Percentiles rank a stretch among this genome's conserved stretches.
Conservation (phyloP, 2,888 invertebrate genomes). For the Epiblema foenella region DNA sequence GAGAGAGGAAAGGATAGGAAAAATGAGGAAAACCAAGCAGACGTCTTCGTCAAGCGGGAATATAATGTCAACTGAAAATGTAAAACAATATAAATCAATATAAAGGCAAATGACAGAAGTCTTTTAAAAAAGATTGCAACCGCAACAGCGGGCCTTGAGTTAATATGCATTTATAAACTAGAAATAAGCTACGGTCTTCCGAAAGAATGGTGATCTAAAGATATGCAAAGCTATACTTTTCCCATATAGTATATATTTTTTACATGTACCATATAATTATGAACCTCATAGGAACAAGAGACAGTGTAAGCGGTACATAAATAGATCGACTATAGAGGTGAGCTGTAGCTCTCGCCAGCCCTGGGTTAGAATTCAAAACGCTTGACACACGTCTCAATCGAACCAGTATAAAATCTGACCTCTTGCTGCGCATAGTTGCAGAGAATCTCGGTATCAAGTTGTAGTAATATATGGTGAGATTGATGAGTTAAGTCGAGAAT, state of each 20-base stretch:
- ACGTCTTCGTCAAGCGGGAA: no score
- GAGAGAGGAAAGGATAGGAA: no score
- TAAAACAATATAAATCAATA: no score
- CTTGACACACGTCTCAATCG: not conserved
- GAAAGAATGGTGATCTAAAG: no score
- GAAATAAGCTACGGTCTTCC: no score
- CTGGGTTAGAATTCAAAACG: not conserved
- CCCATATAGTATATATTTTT: no score
- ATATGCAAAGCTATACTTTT: no score
- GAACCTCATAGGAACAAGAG: conserved; percentile 17
- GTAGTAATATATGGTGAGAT: not conserved
- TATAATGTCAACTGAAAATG: no score
- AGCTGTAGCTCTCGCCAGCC: not conserved
- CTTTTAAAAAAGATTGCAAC: no score
- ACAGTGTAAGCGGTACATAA: conserved; percentile 30
- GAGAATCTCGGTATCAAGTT: not conserved
- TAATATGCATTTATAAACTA: no score
- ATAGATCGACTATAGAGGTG: conserved; percentile 20
- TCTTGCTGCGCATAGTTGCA: not conserved
- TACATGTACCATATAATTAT: not conserved
- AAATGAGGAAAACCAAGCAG: no score
- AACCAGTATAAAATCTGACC: not conserved
- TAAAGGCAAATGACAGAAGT: no score
- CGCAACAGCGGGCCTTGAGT: not conserved
- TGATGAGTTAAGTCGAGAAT: not conserved